Percentiles rank a stretch among this genome's conserved stretches.
Conservation (phyloP, 1,140 invertebrate species). For the Cotesia typhae region DNA sequence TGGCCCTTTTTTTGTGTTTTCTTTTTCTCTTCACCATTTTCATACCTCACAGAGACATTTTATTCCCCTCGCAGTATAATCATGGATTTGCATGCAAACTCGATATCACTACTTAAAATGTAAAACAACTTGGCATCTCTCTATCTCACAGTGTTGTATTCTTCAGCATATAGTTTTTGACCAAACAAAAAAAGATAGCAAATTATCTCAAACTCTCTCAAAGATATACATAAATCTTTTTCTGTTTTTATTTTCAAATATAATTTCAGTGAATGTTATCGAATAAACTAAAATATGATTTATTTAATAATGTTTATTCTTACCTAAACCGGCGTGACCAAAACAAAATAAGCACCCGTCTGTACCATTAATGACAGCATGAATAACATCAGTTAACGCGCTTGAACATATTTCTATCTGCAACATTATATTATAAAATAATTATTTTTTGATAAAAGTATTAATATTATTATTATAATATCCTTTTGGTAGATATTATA, state of each 20-base stretch:
- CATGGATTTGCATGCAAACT: slow-evolving; percentile 64
- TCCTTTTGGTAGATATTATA: too few species aligned
- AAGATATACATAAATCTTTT: neutral
- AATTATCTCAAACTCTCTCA: neutral
- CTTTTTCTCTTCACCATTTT: slow-evolving; percentile 21
- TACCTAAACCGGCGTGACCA: slow-evolving; percentile 90
- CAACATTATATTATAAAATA: slow-evolving; percentile 51
- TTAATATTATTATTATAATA: too few species aligned
- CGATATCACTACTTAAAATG: slow-evolving; percentile 66
- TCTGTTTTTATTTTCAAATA: neutral
- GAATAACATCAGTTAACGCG: slow-evolving; percentile 90
- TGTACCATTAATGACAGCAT: slow-evolving; percentile 91
- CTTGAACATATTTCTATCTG: slow-evolving; percentile 91
- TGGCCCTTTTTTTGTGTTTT: neutral
- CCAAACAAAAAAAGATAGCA: slow-evolving; percentile 9
- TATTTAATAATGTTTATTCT: slow-evolving; percentile 52
- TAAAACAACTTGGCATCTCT: slow-evolving; percentile 59
- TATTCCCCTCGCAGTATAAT: slow-evolving; percentile 48
- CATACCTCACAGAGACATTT: slow-evolving; percentile 1
- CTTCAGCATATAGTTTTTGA: slow-evolving; percentile 1
- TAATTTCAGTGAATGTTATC: neutral
- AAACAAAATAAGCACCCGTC: slow-evolving; percentile 94
- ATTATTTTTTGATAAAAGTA: neutral
- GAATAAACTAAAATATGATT: neutral
- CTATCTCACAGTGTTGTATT: slow-evolving; percentile 31